Conservation (phyloP, 1,140 invertebrate genomes). For the Pseudobourletiella spinata region DNA sequence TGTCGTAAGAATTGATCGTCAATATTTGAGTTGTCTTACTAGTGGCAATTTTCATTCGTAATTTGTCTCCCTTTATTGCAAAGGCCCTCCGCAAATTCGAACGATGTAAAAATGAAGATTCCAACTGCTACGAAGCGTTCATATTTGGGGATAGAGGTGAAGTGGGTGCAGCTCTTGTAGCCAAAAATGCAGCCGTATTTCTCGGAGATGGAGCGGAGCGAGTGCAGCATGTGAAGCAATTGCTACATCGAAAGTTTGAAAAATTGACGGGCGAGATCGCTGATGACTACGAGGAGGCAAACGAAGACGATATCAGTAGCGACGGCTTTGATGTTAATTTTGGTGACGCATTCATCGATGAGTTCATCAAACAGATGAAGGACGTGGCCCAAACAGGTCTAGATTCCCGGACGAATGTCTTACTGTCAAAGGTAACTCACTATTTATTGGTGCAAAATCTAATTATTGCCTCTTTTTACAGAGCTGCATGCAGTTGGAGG, state of each 20-base stretch:
- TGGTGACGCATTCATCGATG: neutral
- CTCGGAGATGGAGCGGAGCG: neutral
- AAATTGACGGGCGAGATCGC: neutral
- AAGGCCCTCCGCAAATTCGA: neutral
- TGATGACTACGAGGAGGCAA: neutral
- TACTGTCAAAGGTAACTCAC: too few species aligned
- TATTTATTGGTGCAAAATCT: too few species aligned
- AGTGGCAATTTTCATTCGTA: too few species aligned
- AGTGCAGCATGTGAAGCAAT: neutral
- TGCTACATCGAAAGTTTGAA: neutral
- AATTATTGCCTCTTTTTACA: neutral
- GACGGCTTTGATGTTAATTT: neutral
- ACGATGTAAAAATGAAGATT: neutral
- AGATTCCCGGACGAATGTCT: too few species aligned
- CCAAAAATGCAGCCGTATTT: neutral
- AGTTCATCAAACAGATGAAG: neutral
- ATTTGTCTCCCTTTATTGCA: too few species aligned
- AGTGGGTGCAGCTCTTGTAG: neutral
- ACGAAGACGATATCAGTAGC: neutral
- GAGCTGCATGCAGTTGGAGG: too few species aligned
- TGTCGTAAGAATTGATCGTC: neutral
- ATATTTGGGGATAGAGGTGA: neutral
- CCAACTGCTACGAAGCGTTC: neutral
- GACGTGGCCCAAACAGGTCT: too few species aligned
- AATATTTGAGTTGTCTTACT: neutral